Conservation (phyloP, 2,113 vertebrate genomes). For the Ciconia stormi region DNA sequence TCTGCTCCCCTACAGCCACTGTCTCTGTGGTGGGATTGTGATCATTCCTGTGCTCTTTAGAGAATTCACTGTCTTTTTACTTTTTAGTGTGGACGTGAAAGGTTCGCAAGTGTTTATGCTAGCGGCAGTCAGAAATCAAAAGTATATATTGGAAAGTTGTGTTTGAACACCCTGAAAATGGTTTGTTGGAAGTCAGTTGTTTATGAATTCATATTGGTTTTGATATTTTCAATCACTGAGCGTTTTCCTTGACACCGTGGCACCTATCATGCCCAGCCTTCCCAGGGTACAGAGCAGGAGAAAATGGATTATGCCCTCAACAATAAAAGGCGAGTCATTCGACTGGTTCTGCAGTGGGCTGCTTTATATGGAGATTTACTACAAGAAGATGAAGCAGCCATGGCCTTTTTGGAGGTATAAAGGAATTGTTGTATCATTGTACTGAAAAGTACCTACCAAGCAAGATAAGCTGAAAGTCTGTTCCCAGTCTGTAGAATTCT, state of each 20-base stretch:
- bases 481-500: not conserved
- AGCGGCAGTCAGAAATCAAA: not conserved
- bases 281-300: slow-evolving; percentile 95
- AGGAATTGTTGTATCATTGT: not conserved
- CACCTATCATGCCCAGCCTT: slow-evolving; percentile 93
- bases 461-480: not conserved
- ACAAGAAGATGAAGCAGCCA: slow-evolving; percentile 87
- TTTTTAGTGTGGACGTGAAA: not conserved
- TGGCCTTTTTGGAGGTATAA: slow-evolving; percentile 89
- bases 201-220: not conserved
- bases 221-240: not conserved
- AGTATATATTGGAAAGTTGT: not conserved
- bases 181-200: not conserved
- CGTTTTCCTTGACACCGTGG: slow-evolving; percentile 82
- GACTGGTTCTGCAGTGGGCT: slow-evolving; percentile 91
- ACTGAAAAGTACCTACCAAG: not conserved
- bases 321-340: slow-evolving; percentile 91
- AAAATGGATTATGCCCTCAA: slow-evolving; percentile 95
- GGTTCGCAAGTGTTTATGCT: not conserved
- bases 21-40: slow-evolving; percentile 37
- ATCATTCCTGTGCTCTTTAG: slow-evolving; percentile 34
- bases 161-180: not conserved
- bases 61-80: not conserved
- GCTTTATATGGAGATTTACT: slow-evolving; percentile 84
- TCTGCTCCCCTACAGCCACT: slow-evolving; percentile 8